phyloP scores from a whole-genome alignment of 2,888 invertebrate genomes.

The Lasiommata megera region DNA sequence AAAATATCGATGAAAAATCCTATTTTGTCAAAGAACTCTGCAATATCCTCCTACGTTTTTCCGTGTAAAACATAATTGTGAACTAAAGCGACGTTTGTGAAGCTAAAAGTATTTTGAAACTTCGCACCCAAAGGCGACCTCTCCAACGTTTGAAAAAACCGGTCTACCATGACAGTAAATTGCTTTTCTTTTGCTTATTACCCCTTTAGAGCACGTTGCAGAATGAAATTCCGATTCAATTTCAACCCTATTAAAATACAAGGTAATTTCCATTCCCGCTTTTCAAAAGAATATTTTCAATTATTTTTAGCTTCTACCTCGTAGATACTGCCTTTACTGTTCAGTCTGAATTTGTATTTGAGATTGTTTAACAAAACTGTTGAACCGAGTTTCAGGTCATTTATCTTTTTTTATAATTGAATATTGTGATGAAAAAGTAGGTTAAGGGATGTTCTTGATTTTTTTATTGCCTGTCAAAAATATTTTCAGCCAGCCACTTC shows the following conservation, averaged over 20 bases:
- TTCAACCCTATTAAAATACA: slow-evolving; percentile 5
- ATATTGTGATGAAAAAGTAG: no score
- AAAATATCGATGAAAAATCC: no score
- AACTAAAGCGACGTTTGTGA: background rate
- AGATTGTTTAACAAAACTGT: background rate
- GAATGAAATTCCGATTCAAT: slow-evolving; percentile 7
- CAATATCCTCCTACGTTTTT: no score
- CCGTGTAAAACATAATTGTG: background rate
- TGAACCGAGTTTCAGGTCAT: background rate
- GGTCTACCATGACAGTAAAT: background rate
- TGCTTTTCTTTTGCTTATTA: slow-evolving; percentile 11
- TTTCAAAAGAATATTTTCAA: slow-evolving; percentile 1
- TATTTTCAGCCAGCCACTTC: no score
- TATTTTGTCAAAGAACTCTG: no score
- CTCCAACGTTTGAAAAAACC: background rate
- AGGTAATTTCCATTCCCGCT: slow-evolving; percentile 3
- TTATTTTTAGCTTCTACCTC: slow-evolving; percentile 1
- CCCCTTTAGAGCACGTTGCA: slow-evolving; percentile 5
- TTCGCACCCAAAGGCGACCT: background rate
- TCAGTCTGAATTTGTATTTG: background rate
- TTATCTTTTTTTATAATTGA: no score
- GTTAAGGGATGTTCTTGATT: no score
- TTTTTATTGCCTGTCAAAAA: no score
- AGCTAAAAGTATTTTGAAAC: background rate
- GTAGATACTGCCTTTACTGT: background rate